A percentile compares a stretch with the other conserved stretches of the same genome.
phyloP scores from a whole-genome alignment of 35 echinoderm and acorn worm species.

The Apostichopus californicus region DNA sequence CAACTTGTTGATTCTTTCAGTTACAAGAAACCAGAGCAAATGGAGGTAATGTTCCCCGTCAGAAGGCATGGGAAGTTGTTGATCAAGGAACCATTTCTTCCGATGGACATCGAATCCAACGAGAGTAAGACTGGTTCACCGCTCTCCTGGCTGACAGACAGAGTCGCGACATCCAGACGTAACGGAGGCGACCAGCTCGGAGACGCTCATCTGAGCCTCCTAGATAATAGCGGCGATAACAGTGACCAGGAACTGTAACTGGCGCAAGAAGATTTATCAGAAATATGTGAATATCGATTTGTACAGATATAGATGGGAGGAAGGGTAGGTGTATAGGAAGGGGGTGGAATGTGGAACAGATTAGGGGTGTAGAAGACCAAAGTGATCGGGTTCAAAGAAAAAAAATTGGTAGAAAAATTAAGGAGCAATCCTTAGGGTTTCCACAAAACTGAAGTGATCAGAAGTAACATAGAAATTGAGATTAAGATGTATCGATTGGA shows the following conservation, averaged over 20 bases:
- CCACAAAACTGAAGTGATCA: too few relatives aligned
- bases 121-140: background rate
- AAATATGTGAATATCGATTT: too few relatives aligned
- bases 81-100: background rate
- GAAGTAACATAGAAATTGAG: too few relatives aligned
- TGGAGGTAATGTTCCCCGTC: background rate
- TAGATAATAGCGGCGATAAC: background rate
- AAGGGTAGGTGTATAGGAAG: background rate
- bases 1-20: background rate
- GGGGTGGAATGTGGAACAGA: background rate
- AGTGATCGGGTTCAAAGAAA: too few relatives aligned
- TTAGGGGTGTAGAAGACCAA: background rate
- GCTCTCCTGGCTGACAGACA: slow-evolving; percentile 22
- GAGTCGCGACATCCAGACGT: background rate
- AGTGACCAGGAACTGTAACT: slow-evolving; percentile 25
- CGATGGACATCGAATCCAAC: slow-evolving; percentile 2
- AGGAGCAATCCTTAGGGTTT: too few relatives aligned
- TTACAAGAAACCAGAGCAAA: slow-evolving; percentile 17
- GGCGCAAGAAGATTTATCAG: background rate
- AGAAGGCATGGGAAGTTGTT: background rate
- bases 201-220: background rate
- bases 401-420: too few relatives aligned
- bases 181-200: background rate
- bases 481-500: too few relatives aligned
- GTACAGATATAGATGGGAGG: too few relatives aligned